Percentiles rank a stretch among this genome's conserved stretches.
Conservation (phyloP, 2,888 invertebrate genomes). For the Drosophila pseudotalamancana region DNA sequence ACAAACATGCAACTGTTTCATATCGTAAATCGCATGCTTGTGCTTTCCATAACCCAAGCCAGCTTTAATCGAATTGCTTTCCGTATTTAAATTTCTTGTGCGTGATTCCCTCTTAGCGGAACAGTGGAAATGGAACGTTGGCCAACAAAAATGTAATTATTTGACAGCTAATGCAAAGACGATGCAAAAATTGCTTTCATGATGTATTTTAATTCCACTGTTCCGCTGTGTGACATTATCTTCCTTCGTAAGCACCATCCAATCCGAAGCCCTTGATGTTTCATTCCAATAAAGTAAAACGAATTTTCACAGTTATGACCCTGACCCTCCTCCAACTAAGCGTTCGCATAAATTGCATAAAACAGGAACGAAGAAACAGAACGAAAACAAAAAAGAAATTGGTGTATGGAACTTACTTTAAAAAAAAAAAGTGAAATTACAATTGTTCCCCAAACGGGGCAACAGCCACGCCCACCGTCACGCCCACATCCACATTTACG, state of each 20-base stretch:
- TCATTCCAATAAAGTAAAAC: constrained; percentile 1
- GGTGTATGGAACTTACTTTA: constrained; percentile 14
- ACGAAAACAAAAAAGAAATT: neutral
- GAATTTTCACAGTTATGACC: constrained; percentile 26
- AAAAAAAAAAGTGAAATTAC: constrained; percentile 53
- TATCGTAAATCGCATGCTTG: too few species aligned
- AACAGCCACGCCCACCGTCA: constrained; percentile 12
- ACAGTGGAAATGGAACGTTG: neutral
- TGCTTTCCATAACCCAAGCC: too few species aligned
- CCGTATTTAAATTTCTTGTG: too few species aligned
- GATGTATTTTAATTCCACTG: neutral
- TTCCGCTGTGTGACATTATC: neutral
- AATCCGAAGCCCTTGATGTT: neutral
- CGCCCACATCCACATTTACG: too few species aligned
- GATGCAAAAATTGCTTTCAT: neutral
- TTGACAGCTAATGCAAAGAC: too few species aligned
- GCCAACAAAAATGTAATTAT: too few species aligned
- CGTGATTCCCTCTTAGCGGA: neutral
- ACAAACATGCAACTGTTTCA: neutral
- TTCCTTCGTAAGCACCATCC: too few species aligned
- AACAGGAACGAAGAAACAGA: constrained; percentile 4
- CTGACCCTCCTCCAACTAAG: constrained; percentile 26
- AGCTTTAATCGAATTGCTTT: too few species aligned
- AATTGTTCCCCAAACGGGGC: constrained; percentile 49
- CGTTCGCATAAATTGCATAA: constrained; percentile 27